Conservation (phyloP, 2,888 invertebrate species). For the Acanthoscelides obtectus region DNA sequence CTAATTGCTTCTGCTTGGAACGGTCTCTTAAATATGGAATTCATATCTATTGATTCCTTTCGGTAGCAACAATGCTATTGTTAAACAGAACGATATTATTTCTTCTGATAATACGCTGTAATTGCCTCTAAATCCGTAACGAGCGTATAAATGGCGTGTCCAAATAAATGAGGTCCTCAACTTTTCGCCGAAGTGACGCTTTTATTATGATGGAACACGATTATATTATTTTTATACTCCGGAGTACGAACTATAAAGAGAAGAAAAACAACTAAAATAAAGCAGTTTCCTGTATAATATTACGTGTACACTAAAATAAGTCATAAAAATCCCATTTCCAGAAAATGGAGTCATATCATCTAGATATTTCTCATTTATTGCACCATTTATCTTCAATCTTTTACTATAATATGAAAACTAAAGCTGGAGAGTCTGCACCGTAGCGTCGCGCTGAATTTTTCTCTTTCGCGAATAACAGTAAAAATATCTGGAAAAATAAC, state of each 20-base stretch:
- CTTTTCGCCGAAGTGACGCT: conserved; percentile 5
- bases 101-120: background rate
- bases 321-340: conserved; percentile 35
- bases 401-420: conserved; percentile 30
- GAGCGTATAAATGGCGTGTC: background rate
- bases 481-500: background rate
- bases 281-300: conserved; percentile 32
- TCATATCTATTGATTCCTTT: too few species aligned
- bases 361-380: conserved; percentile 35
- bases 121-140: background rate
- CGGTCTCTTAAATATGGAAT: too few species aligned
- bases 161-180: background rate
- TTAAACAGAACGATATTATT: too few species aligned
- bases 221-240: conserved; percentile 9
- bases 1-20: too few species aligned
- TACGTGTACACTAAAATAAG: conserved; percentile 30
- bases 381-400: conserved; percentile 33
- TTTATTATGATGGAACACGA: conserved; percentile 12
- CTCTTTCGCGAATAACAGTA: background rate
- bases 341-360: conserved; percentile 35
- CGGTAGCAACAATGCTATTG: too few species aligned
- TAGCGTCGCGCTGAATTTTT: background rate
- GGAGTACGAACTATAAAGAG: conserved; percentile 12
- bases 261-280: conserved; percentile 24
- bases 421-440: conserved; percentile 17